Percentiles rank a stretch among this genome's conserved stretches.
Conservation (phyloP, 2,888 invertebrate species). For the Synanthedon formicaeformis region DNA sequence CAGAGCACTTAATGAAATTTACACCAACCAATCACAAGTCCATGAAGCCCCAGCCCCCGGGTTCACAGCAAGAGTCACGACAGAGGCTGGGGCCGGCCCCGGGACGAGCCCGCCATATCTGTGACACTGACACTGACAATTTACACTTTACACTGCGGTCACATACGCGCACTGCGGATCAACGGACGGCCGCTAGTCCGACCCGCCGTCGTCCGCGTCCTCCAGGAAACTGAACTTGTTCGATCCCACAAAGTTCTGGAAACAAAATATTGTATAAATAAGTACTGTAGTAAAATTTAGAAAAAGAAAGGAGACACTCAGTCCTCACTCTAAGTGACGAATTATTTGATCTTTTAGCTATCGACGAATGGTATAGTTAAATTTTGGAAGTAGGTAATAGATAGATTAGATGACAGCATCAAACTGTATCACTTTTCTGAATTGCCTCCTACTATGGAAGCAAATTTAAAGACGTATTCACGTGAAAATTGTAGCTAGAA, state of each 20-base stretch:
- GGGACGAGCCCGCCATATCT: slow-evolving; percentile 47
- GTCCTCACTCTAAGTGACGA: no score
- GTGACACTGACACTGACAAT: slow-evolving; percentile 42
- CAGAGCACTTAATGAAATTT: slow-evolving; percentile 54
- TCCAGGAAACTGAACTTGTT: slow-evolving; percentile 83
- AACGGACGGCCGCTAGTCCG: slow-evolving; percentile 45
- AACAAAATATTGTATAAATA: slow-evolving; percentile 17
- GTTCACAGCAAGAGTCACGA: slow-evolving; percentile 16
- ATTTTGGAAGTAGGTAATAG: neutral
- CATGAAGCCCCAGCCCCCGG: slow-evolving; percentile 54
- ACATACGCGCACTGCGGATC: slow-evolving; percentile 37
- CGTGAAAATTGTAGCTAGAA: no score
- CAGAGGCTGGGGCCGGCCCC: slow-evolving; percentile 56
- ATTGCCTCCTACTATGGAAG: no score
- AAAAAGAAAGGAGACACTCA: neutral
- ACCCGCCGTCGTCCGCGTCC: slow-evolving; percentile 72
- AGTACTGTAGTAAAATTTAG: neutral
- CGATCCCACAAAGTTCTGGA: slow-evolving; percentile 79
- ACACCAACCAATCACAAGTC: slow-evolving; percentile 63
- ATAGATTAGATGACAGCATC: neutral
- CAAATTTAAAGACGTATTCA: no score
- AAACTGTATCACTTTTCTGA: neutral
- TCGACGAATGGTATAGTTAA: no score
- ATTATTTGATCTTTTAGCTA: no score
- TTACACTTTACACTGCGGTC: slow-evolving; percentile 66